These are phyloP conservation scores for Girardinus metallicus DNA, from an alignment of 2,797 vertebrate genomes.

Conservation along the genomic window DNA sequence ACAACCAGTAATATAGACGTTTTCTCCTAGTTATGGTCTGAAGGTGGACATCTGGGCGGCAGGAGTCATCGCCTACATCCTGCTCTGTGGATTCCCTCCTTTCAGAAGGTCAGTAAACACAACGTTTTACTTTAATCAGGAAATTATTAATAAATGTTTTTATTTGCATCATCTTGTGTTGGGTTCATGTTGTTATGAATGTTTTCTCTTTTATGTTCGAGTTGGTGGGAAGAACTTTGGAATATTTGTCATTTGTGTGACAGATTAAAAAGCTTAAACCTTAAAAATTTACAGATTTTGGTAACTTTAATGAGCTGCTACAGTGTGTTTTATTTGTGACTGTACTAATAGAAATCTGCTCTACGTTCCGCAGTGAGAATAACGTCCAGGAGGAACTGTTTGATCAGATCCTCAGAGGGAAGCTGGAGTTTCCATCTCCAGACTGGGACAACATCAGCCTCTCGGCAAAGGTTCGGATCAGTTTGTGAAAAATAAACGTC, in stretches of 20 bases:
- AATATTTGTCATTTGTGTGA: not conserved
- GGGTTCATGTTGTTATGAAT: not conserved
- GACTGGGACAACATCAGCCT: conserved; percentile 96
- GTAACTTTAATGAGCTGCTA: not conserved
- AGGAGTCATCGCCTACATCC: conserved; percentile 95
- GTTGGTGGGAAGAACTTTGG: not conserved
- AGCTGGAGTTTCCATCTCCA: conserved; percentile 94
- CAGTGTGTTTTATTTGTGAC: not conserved
- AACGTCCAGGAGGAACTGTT: conserved; percentile 98
- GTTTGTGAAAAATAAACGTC: not conserved
- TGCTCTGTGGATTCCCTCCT: conserved; percentile 95
- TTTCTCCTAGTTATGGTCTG: conserved; percentile 87
- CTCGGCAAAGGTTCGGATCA: conserved; percentile 87
- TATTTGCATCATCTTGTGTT: not conserved
- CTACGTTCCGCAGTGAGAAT: conserved; percentile 85
- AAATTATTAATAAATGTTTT: not conserved
- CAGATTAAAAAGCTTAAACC: no score
- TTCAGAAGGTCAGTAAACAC: conserved; percentile 87
- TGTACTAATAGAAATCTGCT: not conserved
- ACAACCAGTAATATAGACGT: not conserved
- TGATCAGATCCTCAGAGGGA: conserved; percentile 95
- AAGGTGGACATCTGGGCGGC: conserved; percentile 99
- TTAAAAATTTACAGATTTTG: not conserved
- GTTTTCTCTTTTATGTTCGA: not conserved
- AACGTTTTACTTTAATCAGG: not conserved